Evolutionary conservation across 1,140 invertebrate species (phyloP).

Genomic region (Dolichoris vasculosae): DNA sequence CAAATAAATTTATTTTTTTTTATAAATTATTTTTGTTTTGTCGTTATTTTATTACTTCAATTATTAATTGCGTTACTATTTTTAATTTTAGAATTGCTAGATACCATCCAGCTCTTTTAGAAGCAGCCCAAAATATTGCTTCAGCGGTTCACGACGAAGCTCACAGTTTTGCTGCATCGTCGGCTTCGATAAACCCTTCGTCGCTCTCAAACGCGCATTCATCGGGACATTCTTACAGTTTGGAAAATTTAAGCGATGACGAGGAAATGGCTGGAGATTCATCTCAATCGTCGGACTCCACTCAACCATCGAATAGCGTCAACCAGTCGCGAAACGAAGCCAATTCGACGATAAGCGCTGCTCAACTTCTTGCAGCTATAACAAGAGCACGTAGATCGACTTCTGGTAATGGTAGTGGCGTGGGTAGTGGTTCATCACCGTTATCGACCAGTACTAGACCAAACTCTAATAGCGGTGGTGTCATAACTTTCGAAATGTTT

Average conservation of each 20-base stretch:
- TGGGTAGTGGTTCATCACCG: constrained; percentile 46
- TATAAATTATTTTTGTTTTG: background rate
- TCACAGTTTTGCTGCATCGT: constrained; percentile 60
- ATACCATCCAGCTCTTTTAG: constrained; percentile 74
- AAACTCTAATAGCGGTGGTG: constrained; percentile 55
- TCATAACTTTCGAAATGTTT: constrained; percentile 78
- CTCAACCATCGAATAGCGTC: constrained; percentile 61
- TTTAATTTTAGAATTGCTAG: constrained; percentile 69
- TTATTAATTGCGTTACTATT: background rate
- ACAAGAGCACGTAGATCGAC: constrained; percentile 67
- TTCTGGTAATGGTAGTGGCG: constrained; percentile 41
- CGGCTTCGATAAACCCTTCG: constrained; percentile 57
- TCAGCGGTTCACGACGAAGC: constrained; percentile 75
- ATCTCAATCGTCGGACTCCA: constrained; percentile 72
- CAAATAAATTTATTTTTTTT: background rate
- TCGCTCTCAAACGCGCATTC: constrained; percentile 60
- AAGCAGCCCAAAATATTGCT: constrained; percentile 74
- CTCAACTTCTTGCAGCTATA: constrained; percentile 74
- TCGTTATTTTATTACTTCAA: background rate
- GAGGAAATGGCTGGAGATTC: constrained; percentile 77
- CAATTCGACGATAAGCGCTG: constrained; percentile 70
- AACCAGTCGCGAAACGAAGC: constrained; percentile 57
- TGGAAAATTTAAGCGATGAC: constrained; percentile 76
- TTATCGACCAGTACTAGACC: constrained; percentile 56
- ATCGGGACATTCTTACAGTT: constrained; percentile 72